phyloP scores from a whole-genome alignment of 2,888 invertebrate genomes.

The Muschampia plurimacula region DNA sequence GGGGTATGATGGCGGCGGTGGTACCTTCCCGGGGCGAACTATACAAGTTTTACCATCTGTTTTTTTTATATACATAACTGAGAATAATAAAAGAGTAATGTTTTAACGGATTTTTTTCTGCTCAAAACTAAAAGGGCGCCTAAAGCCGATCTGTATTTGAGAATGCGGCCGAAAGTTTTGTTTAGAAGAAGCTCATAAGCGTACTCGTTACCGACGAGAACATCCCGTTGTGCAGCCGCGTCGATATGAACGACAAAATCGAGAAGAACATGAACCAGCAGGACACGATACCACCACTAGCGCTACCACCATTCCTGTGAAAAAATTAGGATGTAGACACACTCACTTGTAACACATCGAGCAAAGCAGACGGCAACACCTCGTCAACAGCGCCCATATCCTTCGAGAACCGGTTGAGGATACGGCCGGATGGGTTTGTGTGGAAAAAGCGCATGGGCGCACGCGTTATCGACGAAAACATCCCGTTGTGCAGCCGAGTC shows the following conservation, averaged over 20 bases:
- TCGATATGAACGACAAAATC: constrained; percentile 91
- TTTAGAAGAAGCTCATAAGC: constrained; percentile 93
- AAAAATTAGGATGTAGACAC: too few species aligned
- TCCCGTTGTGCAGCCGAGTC: constrained; percentile 90
- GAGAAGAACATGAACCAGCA: constrained; percentile 87
- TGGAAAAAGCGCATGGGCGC: constrained; percentile 94
- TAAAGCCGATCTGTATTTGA: constrained; percentile 75
- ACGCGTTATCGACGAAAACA: constrained; percentile 92
- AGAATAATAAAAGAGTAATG: too few species aligned
- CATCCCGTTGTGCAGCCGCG: constrained; percentile 93
- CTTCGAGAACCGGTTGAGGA: constrained; percentile 94
- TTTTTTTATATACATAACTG: too few species aligned
- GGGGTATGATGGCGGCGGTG: too few species aligned
- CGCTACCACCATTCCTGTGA: background rate
- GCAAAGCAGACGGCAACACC: constrained; percentile 87
- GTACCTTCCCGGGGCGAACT: too few species aligned
- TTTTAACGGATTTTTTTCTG: too few species aligned
- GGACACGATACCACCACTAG: constrained; percentile 72
- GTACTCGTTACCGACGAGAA: constrained; percentile 92
- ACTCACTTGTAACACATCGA: constrained; percentile 86
- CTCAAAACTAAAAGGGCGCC: too few species aligned
- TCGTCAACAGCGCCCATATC: constrained; percentile 93
- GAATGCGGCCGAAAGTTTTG: constrained; percentile 93
- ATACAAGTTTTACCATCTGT: too few species aligned
- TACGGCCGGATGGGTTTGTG: constrained; percentile 93